Evolutionary conservation across 2,113 vertebrate genomes (phyloP), one percentile per base, ranked within the genome.

Genomic region (Columbina picui): DNA sequence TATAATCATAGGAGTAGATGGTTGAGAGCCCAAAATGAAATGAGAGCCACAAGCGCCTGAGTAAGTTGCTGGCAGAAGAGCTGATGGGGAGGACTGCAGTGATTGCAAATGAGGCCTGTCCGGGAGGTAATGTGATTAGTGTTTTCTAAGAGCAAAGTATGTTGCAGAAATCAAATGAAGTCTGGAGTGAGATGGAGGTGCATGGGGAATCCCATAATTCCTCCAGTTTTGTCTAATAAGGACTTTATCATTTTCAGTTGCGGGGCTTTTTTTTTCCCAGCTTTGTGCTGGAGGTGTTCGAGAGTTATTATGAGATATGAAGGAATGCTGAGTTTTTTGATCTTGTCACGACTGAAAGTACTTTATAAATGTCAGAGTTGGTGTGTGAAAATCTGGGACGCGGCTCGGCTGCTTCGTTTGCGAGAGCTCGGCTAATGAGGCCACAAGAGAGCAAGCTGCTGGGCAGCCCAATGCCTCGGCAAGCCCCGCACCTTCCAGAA

Each of bases 321-420:
- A 97, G 96, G 96, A 97, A 96, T 69, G 94, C 94, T 92, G 95
- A 91, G 88, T 74, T 98, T 98, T 45, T 98, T 98, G 90, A 98
- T 98, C 97, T 97, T 98, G 89, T 96, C 94, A 91, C 17, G 7
- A 87, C 76, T 85, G 91, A 77, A 97, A 96, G 80, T 96, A 84
- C 94, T 97, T 97, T 90, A 78, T 97, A 97, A 97, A 98, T 98
- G 97, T 97, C 97, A 97, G 95, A 84, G 85, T 76, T 92, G 93
- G 93, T 73, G 94, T 61, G 23, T 89, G 92, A 61, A 90, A 95
- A 98, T 97, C 97, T 97, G 96, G 97, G 97, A 93, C 57, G 8
- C 68, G 3, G 77, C 94, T 96, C 32, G 20, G 53, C 83, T 53
- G 67, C 97, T 94, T 56, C 2, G 71, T 93, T 93, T 83, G 89